Conservation (phyloP, 2,113 vertebrate genomes). For the Oriolus oriolus region DNA sequence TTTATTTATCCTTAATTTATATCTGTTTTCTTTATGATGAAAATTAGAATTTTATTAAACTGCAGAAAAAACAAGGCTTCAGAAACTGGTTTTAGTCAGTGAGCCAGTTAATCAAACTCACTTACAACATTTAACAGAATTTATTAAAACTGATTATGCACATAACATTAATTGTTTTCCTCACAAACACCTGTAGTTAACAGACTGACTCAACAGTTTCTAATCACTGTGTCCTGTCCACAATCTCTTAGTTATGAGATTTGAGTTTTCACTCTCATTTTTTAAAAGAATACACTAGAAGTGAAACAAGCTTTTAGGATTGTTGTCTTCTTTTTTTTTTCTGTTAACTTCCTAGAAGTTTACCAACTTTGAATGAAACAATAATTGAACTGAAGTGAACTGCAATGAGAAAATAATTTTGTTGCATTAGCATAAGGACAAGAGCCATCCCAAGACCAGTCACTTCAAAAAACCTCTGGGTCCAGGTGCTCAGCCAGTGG, state of each 20-base stretch:
- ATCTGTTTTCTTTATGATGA: not conserved
- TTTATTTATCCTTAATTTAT: not conserved
- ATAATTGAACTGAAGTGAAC: not conserved
- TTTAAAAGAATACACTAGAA: not conserved
- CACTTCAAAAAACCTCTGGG: not conserved
- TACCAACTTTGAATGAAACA: not conserved
- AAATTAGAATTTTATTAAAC: not conserved
- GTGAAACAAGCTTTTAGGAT: not conserved
- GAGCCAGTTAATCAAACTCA: not conserved
- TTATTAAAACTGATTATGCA: not conserved
- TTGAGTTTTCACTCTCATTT: not conserved
- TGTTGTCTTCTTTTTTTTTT: not conserved
- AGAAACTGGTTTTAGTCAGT: not conserved
- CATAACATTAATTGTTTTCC: not conserved
- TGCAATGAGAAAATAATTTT: not conserved
- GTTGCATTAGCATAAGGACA: not conserved
- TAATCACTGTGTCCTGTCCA: not conserved
- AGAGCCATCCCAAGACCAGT: not conserved
- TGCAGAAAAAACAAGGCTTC: not conserved
- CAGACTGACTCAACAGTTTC: not conserved
- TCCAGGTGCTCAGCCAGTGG: not conserved
- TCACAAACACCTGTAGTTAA: not conserved
- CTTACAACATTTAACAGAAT: not conserved
- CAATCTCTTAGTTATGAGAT: not conserved
- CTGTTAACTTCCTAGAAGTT: not conserved